phyloP scores from a whole-genome alignment of 2,113 vertebrate species.

The Cyanocitta stelleri region DNA sequence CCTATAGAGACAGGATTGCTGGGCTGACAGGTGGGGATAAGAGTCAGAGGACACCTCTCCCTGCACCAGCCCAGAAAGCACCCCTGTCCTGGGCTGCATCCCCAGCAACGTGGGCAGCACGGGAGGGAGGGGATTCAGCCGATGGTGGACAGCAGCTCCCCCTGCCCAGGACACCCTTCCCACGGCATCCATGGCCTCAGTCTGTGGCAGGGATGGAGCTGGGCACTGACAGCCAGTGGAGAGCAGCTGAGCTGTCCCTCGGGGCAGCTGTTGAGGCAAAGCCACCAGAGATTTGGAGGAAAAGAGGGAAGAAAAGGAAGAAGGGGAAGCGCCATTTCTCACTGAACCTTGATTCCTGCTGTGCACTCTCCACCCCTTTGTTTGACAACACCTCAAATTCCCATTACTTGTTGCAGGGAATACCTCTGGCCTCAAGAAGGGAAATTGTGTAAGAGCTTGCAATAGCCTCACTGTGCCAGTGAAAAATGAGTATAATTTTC shows the following conservation, averaged over 20 bases:
- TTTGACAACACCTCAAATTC: background rate
- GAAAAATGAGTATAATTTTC: background rate
- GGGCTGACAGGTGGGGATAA: background rate
- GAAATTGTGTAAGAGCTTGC: accelerated
- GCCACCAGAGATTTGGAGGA: background rate
- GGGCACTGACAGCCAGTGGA: background rate
- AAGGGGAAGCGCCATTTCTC: background rate
- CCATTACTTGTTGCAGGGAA: background rate
- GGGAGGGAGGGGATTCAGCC: background rate
- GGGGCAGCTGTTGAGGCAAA: accelerated
- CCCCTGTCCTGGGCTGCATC: background rate
- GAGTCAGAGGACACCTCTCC: background rate
- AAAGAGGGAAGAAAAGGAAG: background rate
- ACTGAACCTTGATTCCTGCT: background rate
- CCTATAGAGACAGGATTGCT: background rate
- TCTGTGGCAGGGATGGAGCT: background rate
- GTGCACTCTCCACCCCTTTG: background rate
- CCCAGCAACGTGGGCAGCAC: accelerated
- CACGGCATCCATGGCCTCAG: accelerated
- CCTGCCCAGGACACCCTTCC: background rate
- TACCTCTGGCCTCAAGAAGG: background rate
- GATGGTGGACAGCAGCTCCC: background rate
- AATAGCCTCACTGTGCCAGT: background rate
- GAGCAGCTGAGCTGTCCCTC: background rate
- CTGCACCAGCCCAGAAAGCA: background rate